These are phyloP conservation scores for Tortricodes alternella DNA, from an alignment of 2,888 invertebrate genomes.

Conservation along the genomic window DNA sequence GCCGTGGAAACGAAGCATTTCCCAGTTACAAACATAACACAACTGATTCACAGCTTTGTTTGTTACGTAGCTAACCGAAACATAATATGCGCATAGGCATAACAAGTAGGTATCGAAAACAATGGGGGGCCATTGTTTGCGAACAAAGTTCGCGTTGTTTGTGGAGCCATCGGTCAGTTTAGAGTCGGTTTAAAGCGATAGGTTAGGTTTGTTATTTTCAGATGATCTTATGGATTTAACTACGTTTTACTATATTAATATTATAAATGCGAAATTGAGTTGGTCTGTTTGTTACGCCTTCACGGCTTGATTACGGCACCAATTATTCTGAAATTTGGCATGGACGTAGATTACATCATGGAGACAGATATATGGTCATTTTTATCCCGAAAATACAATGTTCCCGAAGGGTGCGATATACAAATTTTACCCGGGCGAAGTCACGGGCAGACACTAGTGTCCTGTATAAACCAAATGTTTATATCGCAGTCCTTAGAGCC, in stretches of 20 bases:
- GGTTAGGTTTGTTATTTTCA: background rate
- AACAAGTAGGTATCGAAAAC: conserved; percentile 1
- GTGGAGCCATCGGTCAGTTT: conserved; percentile 1
- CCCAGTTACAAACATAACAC: too few species aligned
- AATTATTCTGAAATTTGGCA: too few species aligned
- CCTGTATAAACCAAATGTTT: background rate
- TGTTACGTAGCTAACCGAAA: conserved; percentile 1
- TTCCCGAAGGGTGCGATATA: too few species aligned
- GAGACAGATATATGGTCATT: too few species aligned
- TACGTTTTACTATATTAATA: background rate
- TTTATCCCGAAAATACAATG: too few species aligned
- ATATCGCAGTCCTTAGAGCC: conserved; percentile 44
- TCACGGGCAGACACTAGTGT: background rate
- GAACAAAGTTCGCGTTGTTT: conserved; percentile 8
- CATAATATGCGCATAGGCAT: conserved; percentile 10
- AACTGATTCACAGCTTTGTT: background rate
- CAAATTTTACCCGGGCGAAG: too few species aligned
- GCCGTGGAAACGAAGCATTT: too few species aligned
- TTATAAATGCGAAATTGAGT: too few species aligned
- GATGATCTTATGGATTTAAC: background rate
- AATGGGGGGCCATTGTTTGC: conserved; percentile 2
- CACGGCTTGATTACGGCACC: too few species aligned
- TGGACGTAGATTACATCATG: too few species aligned
- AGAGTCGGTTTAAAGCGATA: background rate
- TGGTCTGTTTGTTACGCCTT: too few species aligned